phyloP scores from a whole-genome alignment of 2,888 invertebrate species.

The Hemicrepidius hirtus region DNA sequence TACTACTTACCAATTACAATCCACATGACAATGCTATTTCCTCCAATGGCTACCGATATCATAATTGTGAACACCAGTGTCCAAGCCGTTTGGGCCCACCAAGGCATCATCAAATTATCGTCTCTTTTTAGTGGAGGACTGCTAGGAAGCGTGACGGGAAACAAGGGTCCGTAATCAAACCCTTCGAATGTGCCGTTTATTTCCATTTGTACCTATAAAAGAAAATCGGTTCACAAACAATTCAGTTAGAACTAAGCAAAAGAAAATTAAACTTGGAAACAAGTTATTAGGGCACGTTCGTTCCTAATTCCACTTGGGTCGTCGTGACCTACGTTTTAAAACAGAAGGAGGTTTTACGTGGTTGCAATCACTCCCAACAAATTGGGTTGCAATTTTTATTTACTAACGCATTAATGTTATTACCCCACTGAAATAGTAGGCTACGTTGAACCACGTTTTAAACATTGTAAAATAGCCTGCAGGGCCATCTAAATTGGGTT shows the following conservation, averaged over 20 bases:
- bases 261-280: not conserved
- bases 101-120: slow-evolving; percentile 75
- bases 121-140: slow-evolving; percentile 12
- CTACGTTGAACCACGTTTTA: no score
- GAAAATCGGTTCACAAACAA: slow-evolving; percentile 5
- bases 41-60: slow-evolving; percentile 87
- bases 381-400: no score
- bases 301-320: no score
- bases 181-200: slow-evolving; percentile 41
- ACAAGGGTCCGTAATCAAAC: slow-evolving; percentile 42
- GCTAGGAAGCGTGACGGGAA: slow-evolving; percentile 28
- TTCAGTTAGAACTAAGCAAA: slow-evolving; percentile 5
- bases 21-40: slow-evolving; percentile 95
- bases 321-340: no score
- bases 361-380: no score
- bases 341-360: no score
- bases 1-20: slow-evolving; percentile 85
- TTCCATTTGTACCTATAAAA: slow-evolving; percentile 40
- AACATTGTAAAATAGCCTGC: no score
- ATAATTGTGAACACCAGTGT: slow-evolving; percentile 84
- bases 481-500: no score
- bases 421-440: no score
- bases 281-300: not conserved
- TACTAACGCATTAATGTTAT: no score
- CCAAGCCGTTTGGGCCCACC: slow-evolving; percentile 83